Percentiles rank a stretch among this genome's conserved stretches.
Evolutionary conservation across 2,113 vertebrate genomes (phyloP).

Genomic region (Ptyas mucosa): DNA sequence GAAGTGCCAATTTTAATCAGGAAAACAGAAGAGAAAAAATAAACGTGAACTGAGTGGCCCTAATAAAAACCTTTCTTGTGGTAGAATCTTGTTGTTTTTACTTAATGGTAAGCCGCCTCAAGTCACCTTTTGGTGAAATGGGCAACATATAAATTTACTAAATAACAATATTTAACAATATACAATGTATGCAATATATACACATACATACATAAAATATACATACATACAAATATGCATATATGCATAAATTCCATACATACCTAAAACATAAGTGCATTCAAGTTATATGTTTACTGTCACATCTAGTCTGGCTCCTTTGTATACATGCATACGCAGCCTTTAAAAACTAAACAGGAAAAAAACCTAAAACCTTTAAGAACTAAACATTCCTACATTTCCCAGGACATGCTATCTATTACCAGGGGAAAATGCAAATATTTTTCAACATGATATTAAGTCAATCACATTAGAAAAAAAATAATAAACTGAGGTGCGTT

Average conservation of each 20-base stretch:
- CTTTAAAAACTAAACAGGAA: neutral
- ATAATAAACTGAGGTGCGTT: constrained; percentile 25
- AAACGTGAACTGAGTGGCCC: no score
- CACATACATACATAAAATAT: neutral
- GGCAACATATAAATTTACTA: neutral
- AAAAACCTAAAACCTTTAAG: neutral
- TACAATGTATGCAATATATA: neutral
- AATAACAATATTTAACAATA: neutral
- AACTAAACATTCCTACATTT: neutral
- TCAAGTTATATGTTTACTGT: neutral
- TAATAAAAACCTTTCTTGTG: neutral
- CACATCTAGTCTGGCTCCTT: neutral
- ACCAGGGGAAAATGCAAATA: neutral
- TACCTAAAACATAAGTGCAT: neutral
- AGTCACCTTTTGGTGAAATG: neutral
- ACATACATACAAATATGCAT: neutral
- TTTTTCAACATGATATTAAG: neutral
- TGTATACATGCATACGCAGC: neutral
- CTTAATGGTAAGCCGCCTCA: neutral
- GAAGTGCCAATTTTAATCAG: neutral
- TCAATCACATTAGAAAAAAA: constrained; percentile 28
- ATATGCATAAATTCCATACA: neutral
- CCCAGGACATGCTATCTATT: neutral
- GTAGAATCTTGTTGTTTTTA: neutral
- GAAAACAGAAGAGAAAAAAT: neutral